Percentiles rank a stretch among this genome's conserved stretches.
These are phyloP conservation scores for Pyrocephalus nanus DNA, from an alignment of 2,797 vertebrate genomes.

Conservation along the genomic window DNA sequence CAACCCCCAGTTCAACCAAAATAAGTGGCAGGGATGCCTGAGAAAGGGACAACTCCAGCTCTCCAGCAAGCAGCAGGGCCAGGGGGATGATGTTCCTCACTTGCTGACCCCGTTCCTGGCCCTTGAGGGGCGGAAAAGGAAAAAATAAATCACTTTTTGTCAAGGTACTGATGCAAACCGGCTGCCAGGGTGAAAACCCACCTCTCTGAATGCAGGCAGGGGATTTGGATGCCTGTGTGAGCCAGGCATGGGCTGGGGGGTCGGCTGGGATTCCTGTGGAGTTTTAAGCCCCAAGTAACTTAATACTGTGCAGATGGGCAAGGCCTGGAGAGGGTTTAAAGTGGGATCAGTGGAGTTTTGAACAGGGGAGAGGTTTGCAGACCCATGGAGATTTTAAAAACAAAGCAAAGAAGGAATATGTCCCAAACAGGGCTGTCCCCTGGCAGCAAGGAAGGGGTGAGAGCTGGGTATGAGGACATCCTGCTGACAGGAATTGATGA, in stretches of 20 bases:
- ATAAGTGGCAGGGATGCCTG: neutral
- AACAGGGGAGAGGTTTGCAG: neutral
- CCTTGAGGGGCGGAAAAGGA: neutral
- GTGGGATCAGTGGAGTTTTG: neutral
- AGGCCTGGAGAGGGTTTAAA: neutral
- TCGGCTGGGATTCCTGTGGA: neutral
- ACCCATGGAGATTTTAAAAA: neutral
- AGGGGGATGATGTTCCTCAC: neutral
- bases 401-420: neutral
- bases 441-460: neutral
- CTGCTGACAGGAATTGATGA: rapidly evolving
- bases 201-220: neutral
- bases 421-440: neutral
- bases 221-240: neutral
- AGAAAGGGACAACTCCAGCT: neutral
- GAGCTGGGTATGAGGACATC: neutral
- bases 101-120: neutral
- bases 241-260: neutral
- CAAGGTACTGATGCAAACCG: neutral
- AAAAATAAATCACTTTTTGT: neutral
- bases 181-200: neutral
- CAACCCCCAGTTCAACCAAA: neutral
- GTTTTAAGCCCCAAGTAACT: neutral
- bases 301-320: neutral
- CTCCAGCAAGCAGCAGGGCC: neutral